Evolutionary conservation across 2,797 vertebrate species (phyloP), one percentile per base, ranked within the genome.

Genomic region (Centroberyx gerrardi): DNA sequence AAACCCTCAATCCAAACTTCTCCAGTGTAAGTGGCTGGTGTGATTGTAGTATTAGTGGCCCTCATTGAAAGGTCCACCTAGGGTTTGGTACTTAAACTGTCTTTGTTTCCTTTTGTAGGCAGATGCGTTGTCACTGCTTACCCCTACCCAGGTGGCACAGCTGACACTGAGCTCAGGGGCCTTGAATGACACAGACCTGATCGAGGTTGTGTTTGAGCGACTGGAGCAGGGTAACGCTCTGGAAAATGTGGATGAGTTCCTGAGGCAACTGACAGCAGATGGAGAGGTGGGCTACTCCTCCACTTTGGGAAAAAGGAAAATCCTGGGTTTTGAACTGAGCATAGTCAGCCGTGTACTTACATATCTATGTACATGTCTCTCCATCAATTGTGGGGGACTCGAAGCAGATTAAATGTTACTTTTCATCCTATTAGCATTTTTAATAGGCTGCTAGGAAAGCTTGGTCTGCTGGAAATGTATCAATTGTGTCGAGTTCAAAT

Each of bases 201-300:
- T 90, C 4, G 67, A 61, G 15, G 46, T 1, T 8, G 72, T 88
- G 33, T 89, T 90, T 78, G 78, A 78, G 2, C 83, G 28, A 58
- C 86, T 92, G 3, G 62, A 81, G 40, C 2, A 63, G 5, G 84
- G 83, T 22, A 18, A 85, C 44, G 68, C 72, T 76, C 40, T 85
- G 51, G 27, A 77, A 71, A 92, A 87, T 53, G 76, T 90, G 42
- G 73, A 87, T 3, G 61, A 65, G 42, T 90, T 84, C 68, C 74
- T 86, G 33, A 73, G 76, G 15, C 3, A 68, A 55, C 75, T 91
- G 52, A 48, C 60, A 15, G 18, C 14, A 18, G 29, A 13, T 5
- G 62, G 42, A 69, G 3, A 51, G 81, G 88, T 90, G 82, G 42
- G 63, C 27, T 42, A n/a, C 36, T 18, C 10, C 15, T 54, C 15